A percentile compares a stretch with the other conserved stretches of the same genome.
Conservation (phyloP, 2,113 vertebrate species). For the Theristicus caerulescens region DNA sequence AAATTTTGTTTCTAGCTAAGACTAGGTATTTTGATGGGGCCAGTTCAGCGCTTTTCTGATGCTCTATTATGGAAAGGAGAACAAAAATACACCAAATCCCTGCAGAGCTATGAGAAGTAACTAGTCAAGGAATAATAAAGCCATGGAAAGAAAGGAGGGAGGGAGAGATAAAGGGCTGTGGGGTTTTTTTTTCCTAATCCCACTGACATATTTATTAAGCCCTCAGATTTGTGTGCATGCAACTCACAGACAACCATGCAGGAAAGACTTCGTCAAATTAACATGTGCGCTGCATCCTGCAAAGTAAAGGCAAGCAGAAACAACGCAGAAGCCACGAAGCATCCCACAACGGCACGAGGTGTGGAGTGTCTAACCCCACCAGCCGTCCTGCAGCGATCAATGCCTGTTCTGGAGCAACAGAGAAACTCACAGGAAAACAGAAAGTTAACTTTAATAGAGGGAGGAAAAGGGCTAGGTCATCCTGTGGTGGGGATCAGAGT, state of each 20-base stretch:
- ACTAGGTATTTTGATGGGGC: neutral
- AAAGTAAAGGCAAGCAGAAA: neutral
- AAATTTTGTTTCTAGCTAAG: neutral
- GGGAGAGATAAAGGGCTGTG: neutral
- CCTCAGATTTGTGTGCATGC: neutral
- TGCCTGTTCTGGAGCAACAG: neutral
- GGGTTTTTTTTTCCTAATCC: neutral
- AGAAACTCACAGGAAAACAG: neutral
- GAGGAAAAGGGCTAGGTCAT: neutral
- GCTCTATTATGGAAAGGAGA: neutral
- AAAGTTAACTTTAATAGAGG: neutral
- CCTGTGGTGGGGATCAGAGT: neutral
- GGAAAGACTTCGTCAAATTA: neutral
- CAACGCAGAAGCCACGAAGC: neutral
- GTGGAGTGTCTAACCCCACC: neutral
- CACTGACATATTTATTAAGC: slow-evolving; percentile 5
- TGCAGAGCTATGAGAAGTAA: neutral
- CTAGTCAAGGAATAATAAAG: slow-evolving; percentile 16
- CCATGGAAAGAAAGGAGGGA: neutral
- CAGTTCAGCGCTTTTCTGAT: neutral
- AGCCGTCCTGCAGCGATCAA: neutral
- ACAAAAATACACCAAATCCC: slow-evolving; percentile 35
- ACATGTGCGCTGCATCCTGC: neutral
- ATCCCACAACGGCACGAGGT: fast-evolving
- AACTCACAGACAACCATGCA: neutral